Evolutionary conservation across 2,113 vertebrate species (phyloP), one percentile per base, ranked within the genome.

Genomic region (Hippocampus comes): DNA sequence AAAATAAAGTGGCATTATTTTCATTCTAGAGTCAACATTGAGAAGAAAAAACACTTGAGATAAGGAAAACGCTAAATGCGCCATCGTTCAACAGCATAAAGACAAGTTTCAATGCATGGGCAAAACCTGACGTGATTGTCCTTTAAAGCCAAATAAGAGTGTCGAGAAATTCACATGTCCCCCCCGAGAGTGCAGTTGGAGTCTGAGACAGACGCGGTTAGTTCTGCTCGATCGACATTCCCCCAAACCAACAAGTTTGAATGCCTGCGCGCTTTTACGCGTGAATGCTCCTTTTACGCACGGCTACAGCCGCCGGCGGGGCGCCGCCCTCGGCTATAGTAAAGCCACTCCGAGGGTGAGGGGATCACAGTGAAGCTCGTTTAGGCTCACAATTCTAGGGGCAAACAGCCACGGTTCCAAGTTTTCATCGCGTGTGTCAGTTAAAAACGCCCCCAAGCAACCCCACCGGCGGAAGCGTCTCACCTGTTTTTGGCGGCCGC

Each of bases 401-500:
- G 42, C 8, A 10, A 11, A 11, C 12, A 2, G 43, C 12, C 43
- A 2, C 12, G 43, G 43, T 46, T n/a, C 9, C 21, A 57, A 23
- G 56, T 11, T 9, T 10, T 14, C 25, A 59, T 14, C 3, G 5
- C 14, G 17, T 6, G 53, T 10, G 7, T n/a, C n/a, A 3, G 2
- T 3, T 10, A 9, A 3, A 56, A 9, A 8, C 27, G 12, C n/a
- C 18, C 27, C 11, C 14, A 34, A n/a, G 34, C 5, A 6, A 38
- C 6, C 34, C 5, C 34, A 20, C 27, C 25, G 3, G 23, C 25
- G 14, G 5, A 9, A 46, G n/a, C 20, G n/a, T 0, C 95, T 93
- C 84, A 98, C 97, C 97, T 98, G 95, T 98, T 98, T 79, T 98
- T 99, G 78, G 97, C 96, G n/a, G 97, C 97, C 6, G 97, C 97